phyloP scores from a whole-genome alignment of 2,888 invertebrate species.

The Heteromyza rotundicornis region DNA sequence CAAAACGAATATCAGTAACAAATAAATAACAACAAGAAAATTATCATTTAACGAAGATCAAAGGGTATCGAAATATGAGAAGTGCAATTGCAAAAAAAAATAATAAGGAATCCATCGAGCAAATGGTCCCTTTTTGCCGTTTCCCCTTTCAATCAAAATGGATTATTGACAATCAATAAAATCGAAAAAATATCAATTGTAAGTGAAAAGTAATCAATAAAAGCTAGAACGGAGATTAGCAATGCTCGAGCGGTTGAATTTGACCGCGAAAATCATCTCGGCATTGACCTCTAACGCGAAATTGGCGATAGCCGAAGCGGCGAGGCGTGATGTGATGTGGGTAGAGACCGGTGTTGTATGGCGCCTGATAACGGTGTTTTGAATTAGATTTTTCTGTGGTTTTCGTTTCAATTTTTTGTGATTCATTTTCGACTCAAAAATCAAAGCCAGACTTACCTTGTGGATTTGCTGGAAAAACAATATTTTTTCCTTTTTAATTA shows the following conservation, averaged over 20 bases:
- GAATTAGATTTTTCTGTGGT: too few species aligned
- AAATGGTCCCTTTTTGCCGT: not conserved
- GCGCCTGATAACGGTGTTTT: constrained; percentile 14
- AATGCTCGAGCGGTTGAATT: constrained; percentile 14
- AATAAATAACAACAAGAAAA: constrained; percentile 37
- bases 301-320: too few species aligned
- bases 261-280: constrained; percentile 32
- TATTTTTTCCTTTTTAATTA: too few species aligned
- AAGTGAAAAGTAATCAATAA: not conserved
- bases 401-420: too few species aligned
- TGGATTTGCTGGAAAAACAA: too few species aligned
- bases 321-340: too few species aligned
- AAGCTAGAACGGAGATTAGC: constrained; percentile 23
- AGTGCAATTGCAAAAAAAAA: not conserved
- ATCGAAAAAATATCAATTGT: too few species aligned
- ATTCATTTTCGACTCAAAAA: too few species aligned
- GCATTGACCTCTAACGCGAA: constrained; percentile 28
- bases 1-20: constrained; percentile 34
- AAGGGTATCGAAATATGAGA: constrained; percentile 51
- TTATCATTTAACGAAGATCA: constrained; percentile 55
- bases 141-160: too few species aligned
- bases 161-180: constrained; percentile 16
- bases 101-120: not conserved
- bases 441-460: too few species aligned
- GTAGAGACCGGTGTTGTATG: too few species aligned